Conservation (phyloP, 2,113 vertebrate genomes). For the Hiodon tergisus region DNA sequence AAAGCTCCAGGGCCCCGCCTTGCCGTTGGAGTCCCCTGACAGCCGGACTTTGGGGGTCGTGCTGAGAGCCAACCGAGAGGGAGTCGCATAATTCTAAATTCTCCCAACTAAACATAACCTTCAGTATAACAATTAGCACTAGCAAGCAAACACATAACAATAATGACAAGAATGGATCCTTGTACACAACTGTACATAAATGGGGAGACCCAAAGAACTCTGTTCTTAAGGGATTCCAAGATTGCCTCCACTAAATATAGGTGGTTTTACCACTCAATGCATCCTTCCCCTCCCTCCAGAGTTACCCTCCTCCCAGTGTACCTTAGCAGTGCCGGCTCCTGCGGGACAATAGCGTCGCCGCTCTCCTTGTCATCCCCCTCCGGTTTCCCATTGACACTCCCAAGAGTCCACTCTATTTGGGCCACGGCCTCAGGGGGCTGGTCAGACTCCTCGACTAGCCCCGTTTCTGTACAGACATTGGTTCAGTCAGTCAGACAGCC, state of each 20-base stretch:
- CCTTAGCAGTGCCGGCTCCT: slow-evolving; percentile 57
- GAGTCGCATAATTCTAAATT: background rate
- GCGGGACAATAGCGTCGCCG: slow-evolving; percentile 43
- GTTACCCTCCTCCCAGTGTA: slow-evolving; percentile 24
- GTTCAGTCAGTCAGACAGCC: no score
- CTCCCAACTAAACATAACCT: background rate
- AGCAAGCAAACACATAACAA: no score
- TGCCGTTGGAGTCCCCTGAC: slow-evolving; percentile 57
- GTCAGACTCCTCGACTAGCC: no score
- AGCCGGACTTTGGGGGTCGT: slow-evolving; percentile 51
- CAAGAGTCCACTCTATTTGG: slow-evolving; percentile 20
- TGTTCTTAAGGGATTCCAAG: no score
- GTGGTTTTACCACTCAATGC: no score
- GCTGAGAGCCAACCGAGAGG: slow-evolving; percentile 43
- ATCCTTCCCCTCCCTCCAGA: no score
- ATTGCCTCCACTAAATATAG: no score
- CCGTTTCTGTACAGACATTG: no score
- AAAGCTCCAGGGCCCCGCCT: slow-evolving; percentile 67
- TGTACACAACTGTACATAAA: no score
- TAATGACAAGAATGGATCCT: no score
- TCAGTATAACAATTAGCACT: no score
- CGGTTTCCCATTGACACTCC: slow-evolving; percentile 56
- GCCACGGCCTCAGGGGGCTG: slow-evolving; percentile 23
- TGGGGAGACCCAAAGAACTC: no score
- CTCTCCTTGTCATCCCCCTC: slow-evolving; percentile 55